Evolutionary conservation across 2,797 vertebrate genomes (phyloP).

Genomic region (Perodicticus potto): DNA sequence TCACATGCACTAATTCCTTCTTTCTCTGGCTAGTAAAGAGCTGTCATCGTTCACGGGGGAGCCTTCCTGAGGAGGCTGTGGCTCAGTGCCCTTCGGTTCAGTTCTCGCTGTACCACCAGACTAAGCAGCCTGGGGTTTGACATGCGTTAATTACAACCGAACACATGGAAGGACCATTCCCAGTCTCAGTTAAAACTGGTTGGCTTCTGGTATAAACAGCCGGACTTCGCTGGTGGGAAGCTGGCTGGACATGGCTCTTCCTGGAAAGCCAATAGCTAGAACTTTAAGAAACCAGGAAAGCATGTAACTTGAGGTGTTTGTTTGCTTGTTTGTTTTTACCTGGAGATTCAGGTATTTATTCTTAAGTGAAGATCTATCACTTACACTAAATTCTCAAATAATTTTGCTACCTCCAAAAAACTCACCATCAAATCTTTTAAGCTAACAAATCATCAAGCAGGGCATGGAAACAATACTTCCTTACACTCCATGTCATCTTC

Average conservation of each 20-base stretch:
- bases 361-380: not conserved
- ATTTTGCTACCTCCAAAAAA: not conserved
- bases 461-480: not conserved
- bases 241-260: not conserved
- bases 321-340: not conserved
- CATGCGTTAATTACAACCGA: not conserved
- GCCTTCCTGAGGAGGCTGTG: not conserved
- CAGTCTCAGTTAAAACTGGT: not conserved
- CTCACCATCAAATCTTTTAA: not conserved
- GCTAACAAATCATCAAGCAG: not conserved
- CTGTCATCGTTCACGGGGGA: not conserved
- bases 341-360: not conserved
- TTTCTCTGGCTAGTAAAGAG: not conserved
- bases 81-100: not conserved
- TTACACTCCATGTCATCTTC: not conserved
- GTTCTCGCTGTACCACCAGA: not conserved
- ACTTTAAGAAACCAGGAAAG: not conserved
- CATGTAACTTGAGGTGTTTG: not conserved
- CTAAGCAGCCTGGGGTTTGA: not conserved
- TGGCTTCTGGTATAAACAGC: not conserved
- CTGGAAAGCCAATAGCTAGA: not conserved
- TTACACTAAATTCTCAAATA: constrained; percentile 36
- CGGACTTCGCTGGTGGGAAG: not conserved
- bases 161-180: not conserved
- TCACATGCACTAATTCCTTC: not conserved